Percentiles rank a stretch among this genome's conserved stretches.
Evolutionary conservation across 2,113 vertebrate genomes (phyloP).

Genomic region (Seriola dumerili): DNA sequence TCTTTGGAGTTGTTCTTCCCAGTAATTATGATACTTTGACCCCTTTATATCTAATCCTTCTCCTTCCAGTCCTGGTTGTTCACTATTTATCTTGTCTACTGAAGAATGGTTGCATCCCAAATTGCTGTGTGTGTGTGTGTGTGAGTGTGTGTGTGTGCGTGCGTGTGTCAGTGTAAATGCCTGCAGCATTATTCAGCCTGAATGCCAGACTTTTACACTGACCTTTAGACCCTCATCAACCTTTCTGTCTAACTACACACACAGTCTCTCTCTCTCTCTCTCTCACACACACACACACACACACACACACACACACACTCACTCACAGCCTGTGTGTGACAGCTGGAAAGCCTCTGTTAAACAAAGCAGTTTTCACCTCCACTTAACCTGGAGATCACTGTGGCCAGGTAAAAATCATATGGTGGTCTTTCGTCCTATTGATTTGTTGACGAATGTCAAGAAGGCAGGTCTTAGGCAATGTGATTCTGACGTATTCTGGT

Average conservation of each 20-base stretch:
- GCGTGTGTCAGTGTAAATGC: conserved; percentile 54
- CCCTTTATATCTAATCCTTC: background rate
- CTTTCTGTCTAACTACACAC: conserved; percentile 36
- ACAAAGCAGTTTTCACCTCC: conserved; percentile 52
- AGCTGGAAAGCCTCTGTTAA: conserved; percentile 47
- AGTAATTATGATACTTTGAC: conserved; percentile 7
- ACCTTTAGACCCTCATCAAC: conserved; percentile 63
- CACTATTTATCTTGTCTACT: conserved; percentile 20
- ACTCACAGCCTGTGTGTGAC: conserved; percentile 27
- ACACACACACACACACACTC: background rate
- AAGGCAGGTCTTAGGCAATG: background rate
- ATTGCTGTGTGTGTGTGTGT: conserved; percentile 20
- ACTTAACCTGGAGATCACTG: conserved; percentile 54
- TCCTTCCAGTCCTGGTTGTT: background rate
- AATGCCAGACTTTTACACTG: conserved; percentile 62
- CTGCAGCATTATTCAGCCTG: conserved; percentile 63
- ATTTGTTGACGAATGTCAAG: background rate
- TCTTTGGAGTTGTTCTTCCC: background rate
- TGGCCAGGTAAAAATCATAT: background rate
- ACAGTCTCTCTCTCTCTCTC: background rate
- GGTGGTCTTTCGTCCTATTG: background rate
- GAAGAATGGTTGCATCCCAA: conserved; percentile 15
- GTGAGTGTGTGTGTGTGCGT: conserved; percentile 18
- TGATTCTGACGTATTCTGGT: background rate
- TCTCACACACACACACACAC: background rate